A percentile compares a stretch with the other conserved stretches of the same genome.
These are phyloP conservation scores for Takifugu rubripes DNA, from an alignment of 2,797 vertebrate genomes.

Conservation along the genomic window DNA sequence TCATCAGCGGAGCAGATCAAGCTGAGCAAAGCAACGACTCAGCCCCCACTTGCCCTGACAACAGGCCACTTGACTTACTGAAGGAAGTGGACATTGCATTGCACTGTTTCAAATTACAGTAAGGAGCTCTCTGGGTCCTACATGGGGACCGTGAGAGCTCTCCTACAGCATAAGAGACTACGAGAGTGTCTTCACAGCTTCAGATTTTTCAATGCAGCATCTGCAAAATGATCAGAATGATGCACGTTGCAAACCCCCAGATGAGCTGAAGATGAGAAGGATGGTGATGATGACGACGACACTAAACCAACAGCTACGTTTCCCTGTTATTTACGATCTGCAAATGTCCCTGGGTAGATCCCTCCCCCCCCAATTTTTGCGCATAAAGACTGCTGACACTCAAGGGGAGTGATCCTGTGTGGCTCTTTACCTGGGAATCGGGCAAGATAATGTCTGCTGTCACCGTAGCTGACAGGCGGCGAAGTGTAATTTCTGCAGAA, in stretches of 20 bases:
- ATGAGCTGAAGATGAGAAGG: conserved; percentile 50
- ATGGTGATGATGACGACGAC: conserved; percentile 40
- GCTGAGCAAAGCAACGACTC: conserved; percentile 13
- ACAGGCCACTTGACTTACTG: conserved; percentile 9
- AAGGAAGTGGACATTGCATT: conserved; percentile 21
- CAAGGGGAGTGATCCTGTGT: conserved; percentile 11
- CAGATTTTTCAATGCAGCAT: conserved; percentile 52
- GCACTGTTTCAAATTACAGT: conserved; percentile 14
- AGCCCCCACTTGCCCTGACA: conserved; percentile 18
- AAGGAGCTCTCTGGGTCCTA: neutral
- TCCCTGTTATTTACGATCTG: conserved; percentile 20
- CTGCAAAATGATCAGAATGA: conserved; percentile 19
- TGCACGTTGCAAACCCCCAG: conserved; percentile 19
- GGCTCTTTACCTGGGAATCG: conserved; percentile 74
- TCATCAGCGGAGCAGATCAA: conserved; percentile 37
- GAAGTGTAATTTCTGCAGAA: conserved; percentile 72
- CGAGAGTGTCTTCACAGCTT: conserved; percentile 15
- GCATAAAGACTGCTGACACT: conserved; percentile 29
- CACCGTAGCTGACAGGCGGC: conserved; percentile 65
- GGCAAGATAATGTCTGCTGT: conserved; percentile 73
- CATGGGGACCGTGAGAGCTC: conserved; percentile 7
- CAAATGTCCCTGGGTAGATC: conserved; percentile 24
- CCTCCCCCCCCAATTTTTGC: conserved; percentile 29
- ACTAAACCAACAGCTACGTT: conserved; percentile 29
- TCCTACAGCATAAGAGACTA: conserved; percentile 6